phyloP scores from a whole-genome alignment of 2,888 invertebrate genomes.

The Gisinianus flammeolus region DNA sequence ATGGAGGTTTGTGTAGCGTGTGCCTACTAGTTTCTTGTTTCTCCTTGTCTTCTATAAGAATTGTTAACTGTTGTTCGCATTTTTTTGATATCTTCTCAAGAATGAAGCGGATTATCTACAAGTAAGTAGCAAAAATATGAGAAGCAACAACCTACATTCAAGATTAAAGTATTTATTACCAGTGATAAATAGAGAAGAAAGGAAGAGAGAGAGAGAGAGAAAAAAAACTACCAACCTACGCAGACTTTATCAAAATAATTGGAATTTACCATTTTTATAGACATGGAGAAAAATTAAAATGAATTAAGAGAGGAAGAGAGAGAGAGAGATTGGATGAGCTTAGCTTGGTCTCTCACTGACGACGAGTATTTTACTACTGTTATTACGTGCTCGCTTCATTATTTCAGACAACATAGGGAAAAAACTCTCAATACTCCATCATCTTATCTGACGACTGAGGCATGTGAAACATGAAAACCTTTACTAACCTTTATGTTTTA shows the following conservation, averaged over 20 bases:
- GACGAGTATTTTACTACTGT: background rate
- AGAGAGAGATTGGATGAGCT: background rate
- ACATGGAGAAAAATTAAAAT: conserved; percentile 17
- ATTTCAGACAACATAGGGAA: background rate
- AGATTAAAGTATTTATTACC: conserved; percentile 15
- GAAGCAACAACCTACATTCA: background rate
- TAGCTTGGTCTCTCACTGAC: background rate
- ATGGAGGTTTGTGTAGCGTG: too few relatives aligned
- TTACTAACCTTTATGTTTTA: background rate
- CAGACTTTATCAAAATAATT: conserved; percentile 36
- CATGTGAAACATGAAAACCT: background rate
- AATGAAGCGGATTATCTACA: too few relatives aligned
- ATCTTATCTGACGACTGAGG: background rate
- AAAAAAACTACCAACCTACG: background rate
- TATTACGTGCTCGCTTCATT: background rate
- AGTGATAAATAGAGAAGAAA: background rate
- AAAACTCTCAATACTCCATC: background rate
- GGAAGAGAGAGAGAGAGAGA: too few relatives aligned
- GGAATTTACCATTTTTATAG: conserved; percentile 38
- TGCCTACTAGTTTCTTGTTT: too few relatives aligned
- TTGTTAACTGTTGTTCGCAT: too few relatives aligned
- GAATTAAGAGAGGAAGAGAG: conserved; percentile 9
- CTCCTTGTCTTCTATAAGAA: too few relatives aligned
- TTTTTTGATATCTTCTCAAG: too few relatives aligned
- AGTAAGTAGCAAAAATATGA: too few relatives aligned